Conservation (phyloP, 2,797 vertebrate genomes). For the Acanthiza pusilla region DNA sequence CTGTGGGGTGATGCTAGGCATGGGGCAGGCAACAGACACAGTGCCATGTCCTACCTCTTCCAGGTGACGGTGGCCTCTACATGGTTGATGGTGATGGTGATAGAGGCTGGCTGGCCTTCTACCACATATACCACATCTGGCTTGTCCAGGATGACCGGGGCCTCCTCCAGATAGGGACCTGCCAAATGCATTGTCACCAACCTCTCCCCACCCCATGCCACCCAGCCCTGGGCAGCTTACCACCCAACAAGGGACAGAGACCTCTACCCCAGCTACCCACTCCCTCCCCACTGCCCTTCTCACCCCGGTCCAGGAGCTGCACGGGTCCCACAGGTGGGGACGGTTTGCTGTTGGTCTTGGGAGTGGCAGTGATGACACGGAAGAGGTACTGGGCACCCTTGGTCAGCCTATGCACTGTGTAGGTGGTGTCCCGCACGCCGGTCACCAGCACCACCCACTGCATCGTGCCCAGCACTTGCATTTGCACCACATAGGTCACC, state of each 20-base stretch:
- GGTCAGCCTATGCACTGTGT: constrained; percentile 81
- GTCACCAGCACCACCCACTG: constrained; percentile 91
- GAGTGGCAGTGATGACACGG: constrained; percentile 88
- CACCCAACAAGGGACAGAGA: background rate
- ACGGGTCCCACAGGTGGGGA: constrained; percentile 83
- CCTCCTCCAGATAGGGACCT: constrained; percentile 89
- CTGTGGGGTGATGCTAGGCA: background rate
- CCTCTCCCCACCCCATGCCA: rapidly evolving
- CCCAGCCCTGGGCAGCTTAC: background rate
- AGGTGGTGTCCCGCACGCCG: constrained; percentile 81
- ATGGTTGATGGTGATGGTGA: constrained; percentile 90
- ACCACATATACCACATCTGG: constrained; percentile 90
- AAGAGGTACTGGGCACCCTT: constrained; percentile 89
- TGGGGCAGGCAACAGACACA: background rate
- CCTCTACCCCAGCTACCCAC: background rate
- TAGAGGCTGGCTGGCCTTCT: constrained; percentile 86
- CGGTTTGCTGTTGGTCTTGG: constrained; percentile 93
- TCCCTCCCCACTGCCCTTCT: background rate
- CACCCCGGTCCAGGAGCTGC: constrained; percentile 84
- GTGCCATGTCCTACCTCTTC: constrained; percentile 81
- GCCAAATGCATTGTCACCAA: background rate
- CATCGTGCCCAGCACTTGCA: constrained; percentile 89
- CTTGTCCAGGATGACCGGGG: constrained; percentile 87
- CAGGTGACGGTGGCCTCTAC: constrained; percentile 87
- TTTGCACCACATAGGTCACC: constrained; percentile 91